Evolutionary conservation across 1,140 invertebrate species (phyloP), one percentile per base, ranked within the genome.

Genomic region (Vanessa tameamea): DNA sequence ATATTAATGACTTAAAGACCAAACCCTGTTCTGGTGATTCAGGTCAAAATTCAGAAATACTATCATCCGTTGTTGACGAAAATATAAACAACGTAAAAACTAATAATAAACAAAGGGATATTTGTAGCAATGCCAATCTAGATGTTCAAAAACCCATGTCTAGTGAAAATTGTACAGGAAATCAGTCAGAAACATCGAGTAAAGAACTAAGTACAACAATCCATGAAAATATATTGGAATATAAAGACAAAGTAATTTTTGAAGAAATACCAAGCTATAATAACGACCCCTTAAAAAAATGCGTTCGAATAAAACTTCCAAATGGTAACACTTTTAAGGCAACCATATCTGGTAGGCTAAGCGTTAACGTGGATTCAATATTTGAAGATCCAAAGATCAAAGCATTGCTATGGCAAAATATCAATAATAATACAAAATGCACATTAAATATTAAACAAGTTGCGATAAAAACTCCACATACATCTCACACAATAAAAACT

Each of bases 361-460:
- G 83, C 73, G 64, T 85, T 6, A 72, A 84, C 59, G 68, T 87
- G 48, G 82, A 90, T 48, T 78, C 82, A 47, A 71, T 92, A 61
- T 87, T 91, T 72, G 61, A 80, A 31, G 76, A 89, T 63, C 85
- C 86, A 4, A 50, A 75, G 12, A 73, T 92, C 26, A 84, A 82
- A 82, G 63, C 73, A 1, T 64, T 84, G 13, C 57, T 92, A 53
- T 66, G 84, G 55, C 82, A 77, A 47, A 85, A 81, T 65, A 48
- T 81, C 15, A 80, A 71, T 15, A 76, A 77, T 48, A 82, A 77
- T 55, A 78, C 77, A 48, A 79, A 79, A 69, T 92, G 85, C 68
- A 87, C 84, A 37, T 75, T 90, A 48, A 90, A 89, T 78, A 80
- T 90, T 47, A 84, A 86, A 79, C 86, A 90, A 73, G 47, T 85